Percentiles rank a stretch among this genome's conserved stretches.
phyloP scores from a whole-genome alignment of 2,113 vertebrate genomes.

The Colistium nudipinnis region DNA sequence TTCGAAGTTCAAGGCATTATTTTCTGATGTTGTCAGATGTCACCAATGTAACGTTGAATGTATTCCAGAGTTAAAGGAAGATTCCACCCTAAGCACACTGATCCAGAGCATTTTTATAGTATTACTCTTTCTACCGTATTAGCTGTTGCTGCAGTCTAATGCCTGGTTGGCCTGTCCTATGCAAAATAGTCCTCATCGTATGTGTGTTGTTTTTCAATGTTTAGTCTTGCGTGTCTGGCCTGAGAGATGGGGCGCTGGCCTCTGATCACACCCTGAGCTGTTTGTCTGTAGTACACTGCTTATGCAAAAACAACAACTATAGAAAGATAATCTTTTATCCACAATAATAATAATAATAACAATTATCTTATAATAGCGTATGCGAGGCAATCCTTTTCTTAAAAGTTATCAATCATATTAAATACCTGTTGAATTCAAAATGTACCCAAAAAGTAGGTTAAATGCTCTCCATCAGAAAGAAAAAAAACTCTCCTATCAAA shows the following conservation, averaged over 20 bases:
- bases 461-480: too few species aligned
- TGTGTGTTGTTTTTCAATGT: constrained; percentile 15
- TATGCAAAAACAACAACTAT: too few species aligned
- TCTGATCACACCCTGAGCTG: not conserved
- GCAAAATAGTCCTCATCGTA: constrained; percentile 23
- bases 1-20: not conserved
- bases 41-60: not conserved
- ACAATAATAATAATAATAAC: too few species aligned
- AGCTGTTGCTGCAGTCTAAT: constrained; percentile 3
- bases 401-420: too few species aligned
- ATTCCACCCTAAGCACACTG: constrained; percentile 16
- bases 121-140: not conserved
- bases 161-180: constrained; percentile 33
- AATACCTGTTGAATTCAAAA: too few species aligned
- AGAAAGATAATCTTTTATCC: too few species aligned
- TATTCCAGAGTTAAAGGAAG: constrained; percentile 13
- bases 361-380: too few species aligned
- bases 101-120: too few species aligned
- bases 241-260: not conserved
- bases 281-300: not conserved
- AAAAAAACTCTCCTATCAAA: too few species aligned
- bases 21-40: not conserved
- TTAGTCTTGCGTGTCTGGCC: not conserved
- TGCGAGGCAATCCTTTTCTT: too few species aligned
- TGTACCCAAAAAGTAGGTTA: too few species aligned